Conservation (phyloP, 2,888 invertebrate genomes). For the Pogonocherus hispidulus region DNA sequence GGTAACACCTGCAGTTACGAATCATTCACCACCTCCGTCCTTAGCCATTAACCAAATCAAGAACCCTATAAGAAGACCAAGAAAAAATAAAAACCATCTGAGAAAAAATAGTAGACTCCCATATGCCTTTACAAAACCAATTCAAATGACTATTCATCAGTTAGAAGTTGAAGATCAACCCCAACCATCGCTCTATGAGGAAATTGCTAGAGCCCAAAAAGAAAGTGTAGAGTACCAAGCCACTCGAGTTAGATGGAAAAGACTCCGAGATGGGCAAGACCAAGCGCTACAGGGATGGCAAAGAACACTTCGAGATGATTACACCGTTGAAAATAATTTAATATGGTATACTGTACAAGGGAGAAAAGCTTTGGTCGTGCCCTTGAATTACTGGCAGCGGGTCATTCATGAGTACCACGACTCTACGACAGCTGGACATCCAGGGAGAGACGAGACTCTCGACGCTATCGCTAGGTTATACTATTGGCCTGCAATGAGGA, state of each 20-base stretch:
- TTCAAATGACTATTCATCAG: not conserved
- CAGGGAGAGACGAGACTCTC: not conserved
- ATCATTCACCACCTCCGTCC: too few relatives aligned
- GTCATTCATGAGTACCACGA: not conserved
- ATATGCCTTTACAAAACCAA: not conserved
- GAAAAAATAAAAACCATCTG: not conserved
- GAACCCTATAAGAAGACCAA: not conserved
- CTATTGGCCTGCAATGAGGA: conserved; percentile 50
- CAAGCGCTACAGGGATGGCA: not conserved
- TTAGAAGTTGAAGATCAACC: not conserved
- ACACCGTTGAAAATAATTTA: not conserved
- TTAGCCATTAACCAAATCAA: too few relatives aligned
- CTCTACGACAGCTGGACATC: not conserved
- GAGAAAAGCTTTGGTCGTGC: not conserved
- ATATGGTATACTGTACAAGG: not conserved
- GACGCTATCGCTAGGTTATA: not conserved
- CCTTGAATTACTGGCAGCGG: not conserved
- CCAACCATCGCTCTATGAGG: too few relatives aligned
- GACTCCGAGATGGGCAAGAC: not conserved
- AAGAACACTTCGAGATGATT: not conserved
- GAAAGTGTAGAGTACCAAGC: not conserved
- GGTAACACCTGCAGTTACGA: too few relatives aligned
- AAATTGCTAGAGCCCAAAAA: not conserved
- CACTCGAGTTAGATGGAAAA: not conserved
- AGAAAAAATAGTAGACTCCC: not conserved